Percentiles rank a stretch among this genome's conserved stretches.
Conservation (phyloP, 2,888 invertebrate genomes). For the Doris montereyensis region DNA sequence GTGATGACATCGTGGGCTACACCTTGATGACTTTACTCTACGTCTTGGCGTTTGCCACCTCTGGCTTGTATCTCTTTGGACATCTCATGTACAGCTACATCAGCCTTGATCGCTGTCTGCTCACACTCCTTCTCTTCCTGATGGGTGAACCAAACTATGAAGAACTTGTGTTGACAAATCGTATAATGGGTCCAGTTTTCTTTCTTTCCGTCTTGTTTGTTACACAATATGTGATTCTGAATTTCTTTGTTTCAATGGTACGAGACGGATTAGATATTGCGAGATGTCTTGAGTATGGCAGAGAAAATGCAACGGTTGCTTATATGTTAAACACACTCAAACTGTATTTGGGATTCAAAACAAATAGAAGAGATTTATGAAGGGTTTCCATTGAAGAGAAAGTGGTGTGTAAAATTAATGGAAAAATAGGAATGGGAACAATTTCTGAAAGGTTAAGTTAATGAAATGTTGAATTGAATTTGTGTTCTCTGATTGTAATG, state of each 20-base stretch:
- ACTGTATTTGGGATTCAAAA: conserved; percentile 2
- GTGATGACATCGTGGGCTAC: not conserved
- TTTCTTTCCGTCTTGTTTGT: conserved; percentile 12
- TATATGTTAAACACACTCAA: conserved; percentile 17
- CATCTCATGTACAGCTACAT: not conserved
- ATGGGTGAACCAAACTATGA: conserved; percentile 31
- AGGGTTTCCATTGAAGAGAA: too few species aligned
- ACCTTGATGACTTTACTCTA: not conserved
- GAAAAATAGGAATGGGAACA: too few species aligned
- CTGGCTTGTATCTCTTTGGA: conserved; percentile 28
- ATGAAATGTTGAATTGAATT: too few species aligned
- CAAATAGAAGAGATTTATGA: too few species aligned
- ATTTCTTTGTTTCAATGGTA: conserved; percentile 33
- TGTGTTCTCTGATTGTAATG: too few species aligned
- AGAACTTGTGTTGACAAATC: not conserved
- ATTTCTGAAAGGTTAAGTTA: too few species aligned
- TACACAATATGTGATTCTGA: conserved; percentile 30
- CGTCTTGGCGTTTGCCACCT: conserved; percentile 3
- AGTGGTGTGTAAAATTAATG: too few species aligned
- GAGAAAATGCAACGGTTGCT: conserved; percentile 8
- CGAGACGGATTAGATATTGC: conserved; percentile 27
- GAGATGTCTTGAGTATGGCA: not conserved
- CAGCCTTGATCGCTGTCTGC: not conserved
- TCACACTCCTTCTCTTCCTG: conserved; percentile 27
- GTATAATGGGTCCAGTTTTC: conserved; percentile 5